These are phyloP conservation scores for Turnix velox DNA, from an alignment of 2,113 vertebrate species.

Conservation along the genomic window DNA sequence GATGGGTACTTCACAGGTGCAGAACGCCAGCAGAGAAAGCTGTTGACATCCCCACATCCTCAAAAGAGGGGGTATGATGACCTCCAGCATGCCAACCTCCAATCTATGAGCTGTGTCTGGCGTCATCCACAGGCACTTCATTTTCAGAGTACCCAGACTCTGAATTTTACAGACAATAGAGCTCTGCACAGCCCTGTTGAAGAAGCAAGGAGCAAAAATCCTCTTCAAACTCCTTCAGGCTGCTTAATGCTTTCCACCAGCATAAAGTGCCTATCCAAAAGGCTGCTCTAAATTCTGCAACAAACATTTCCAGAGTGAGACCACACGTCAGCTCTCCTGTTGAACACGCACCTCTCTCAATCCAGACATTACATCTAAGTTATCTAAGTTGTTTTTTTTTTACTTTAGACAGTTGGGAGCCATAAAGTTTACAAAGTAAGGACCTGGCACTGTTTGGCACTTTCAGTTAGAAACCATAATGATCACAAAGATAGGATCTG, in stretches of 20 bases:
- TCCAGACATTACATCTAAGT: too few relatives aligned
- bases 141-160: background rate
- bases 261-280: background rate
- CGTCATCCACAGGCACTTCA: background rate
- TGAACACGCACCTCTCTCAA: background rate
- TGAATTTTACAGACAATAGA: background rate
- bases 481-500: too few relatives aligned
- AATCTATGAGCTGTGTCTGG: background rate
- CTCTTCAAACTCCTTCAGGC: background rate
- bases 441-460: too few relatives aligned
- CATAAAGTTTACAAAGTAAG: too few relatives aligned
- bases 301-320: background rate
- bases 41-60: background rate
- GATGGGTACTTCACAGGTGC: background rate
- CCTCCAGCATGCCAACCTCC: background rate
- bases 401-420: too few relatives aligned
- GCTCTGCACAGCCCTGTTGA: background rate
- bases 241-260: fast-evolving
- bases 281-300: background rate
- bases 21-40: background rate
- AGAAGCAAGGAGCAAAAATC: fast-evolving
- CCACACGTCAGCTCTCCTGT: background rate
- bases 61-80: fast-evolving
- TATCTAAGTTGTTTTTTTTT: too few relatives aligned
- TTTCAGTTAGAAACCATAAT: too few relatives aligned